phyloP scores from a whole-genome alignment of 2,113 vertebrate genomes.

The Pyrgilauda ruficollis region DNA sequence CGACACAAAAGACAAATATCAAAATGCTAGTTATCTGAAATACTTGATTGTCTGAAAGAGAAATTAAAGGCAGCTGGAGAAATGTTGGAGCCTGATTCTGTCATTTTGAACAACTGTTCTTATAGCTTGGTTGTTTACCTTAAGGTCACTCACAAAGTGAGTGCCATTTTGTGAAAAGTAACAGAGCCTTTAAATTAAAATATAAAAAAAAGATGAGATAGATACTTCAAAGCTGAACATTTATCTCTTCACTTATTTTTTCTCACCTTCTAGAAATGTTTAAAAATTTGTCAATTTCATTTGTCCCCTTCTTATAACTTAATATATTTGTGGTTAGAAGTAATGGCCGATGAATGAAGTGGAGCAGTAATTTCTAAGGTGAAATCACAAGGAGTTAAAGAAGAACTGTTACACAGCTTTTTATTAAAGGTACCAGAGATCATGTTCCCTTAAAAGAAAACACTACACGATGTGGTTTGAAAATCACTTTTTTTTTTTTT shows the following conservation, averaged over 20 bases:
- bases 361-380: constrained; percentile 21
- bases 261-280: constrained; percentile 12
- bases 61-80: background rate
- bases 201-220: background rate
- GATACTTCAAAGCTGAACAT: background rate
- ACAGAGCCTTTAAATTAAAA: background rate
- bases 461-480: constrained; percentile 13
- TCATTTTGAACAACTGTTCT: background rate
- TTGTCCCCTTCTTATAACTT: background rate
- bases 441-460: constrained; percentile 38
- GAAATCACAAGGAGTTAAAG: constrained; percentile 63
- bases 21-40: constrained; percentile 21
- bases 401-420: constrained; percentile 35
- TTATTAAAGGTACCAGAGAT: constrained; percentile 55
- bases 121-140: background rate
- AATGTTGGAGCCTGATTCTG: background rate
- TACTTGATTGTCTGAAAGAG: background rate
- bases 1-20: constrained; percentile 14
- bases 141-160: background rate
- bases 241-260: background rate
- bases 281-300: constrained; percentile 18
- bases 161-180: background rate
- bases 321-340: constrained; percentile 30
- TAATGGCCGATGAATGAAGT: constrained; percentile 1
- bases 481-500: constrained; percentile 41